Evolutionary conservation across 2,888 invertebrate species (phyloP), one percentile per base, ranked within the genome.

Genomic region (Bimastos eiseni): DNA sequence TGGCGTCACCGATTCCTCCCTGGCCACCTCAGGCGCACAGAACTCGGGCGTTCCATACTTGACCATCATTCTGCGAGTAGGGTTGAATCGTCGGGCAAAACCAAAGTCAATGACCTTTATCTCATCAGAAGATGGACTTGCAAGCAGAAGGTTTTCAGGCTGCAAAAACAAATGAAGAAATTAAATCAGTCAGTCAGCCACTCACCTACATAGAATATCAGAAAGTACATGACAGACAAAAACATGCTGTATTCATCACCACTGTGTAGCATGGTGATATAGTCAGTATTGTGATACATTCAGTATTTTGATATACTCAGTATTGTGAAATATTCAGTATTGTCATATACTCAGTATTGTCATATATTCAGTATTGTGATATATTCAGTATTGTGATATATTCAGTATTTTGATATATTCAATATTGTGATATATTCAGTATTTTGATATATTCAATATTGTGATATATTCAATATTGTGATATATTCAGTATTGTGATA

Each of bases 141-240:
- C 97, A 97, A 99, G 97, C 6, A 98, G 97, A 38, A 99, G 96
- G 95, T 99, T 99, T 94, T 98, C 98, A 0, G 99, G 99, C 95
- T 99, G 98, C 89, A 98, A 93, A 49, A 21, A 13, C 34, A 44
- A 88, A 90, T 34, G 36, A 38, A 55, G 19, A 83, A 34, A 33
- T 90, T 90, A 19, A 37, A 70, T 90, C 55, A 49, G 83, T 13
- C 34, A 36, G 0, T 90, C 84, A 86, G 24, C 34, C 11, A 86
- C 19, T 55, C 3, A 38, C 21, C 2, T 3, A n/a, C 2, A 17
- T 70, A 34, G 6, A 70, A n/a, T 11, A 70, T 70, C 5, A 70
- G 30, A n/a, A 11, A 70, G 70, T 3, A 70, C 70, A 55, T 55
- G 30, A 4, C 30, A 17, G 4, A 55, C 24, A 55, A 5, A 55